Base-by-base conservation (phyloP, 2,113 vertebrate species). In the Actenoides hombroni region DNA sequence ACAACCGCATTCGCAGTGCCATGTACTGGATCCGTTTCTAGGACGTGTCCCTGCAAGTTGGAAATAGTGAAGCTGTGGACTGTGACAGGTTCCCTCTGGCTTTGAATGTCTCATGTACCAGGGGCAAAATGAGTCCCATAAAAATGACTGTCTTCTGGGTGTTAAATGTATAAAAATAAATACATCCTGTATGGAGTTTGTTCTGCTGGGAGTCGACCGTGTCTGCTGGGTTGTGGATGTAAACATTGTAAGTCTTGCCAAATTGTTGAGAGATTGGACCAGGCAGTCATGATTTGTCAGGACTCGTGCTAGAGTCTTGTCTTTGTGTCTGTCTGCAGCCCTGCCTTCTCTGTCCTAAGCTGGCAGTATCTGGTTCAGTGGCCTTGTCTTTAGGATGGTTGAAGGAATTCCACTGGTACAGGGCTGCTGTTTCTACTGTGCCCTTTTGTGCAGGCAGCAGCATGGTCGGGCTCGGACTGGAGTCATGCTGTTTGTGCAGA, bases 1-100 rank as follows among this genome's bases (percentile, higher is more conserved):
- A 99, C 98, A 99, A 99, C 98, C 98, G 99, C 96, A 97, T 99
- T 97, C 99, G 99, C 83, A 99, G 99, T 11, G 97, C 93, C 95
- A 99, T 99, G 99, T 99, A 99, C 98, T 99, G 99, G 99, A 94
- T 99, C 83, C 98, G 99, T 70, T 98, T 99, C 96, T 99, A 99
- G 96, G 73, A 88, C 9, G 2, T 46, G 69, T 46, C 56, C 78
- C 85, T 86, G 73, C 76, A 67, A 64, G 56, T 16, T 65, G 86
- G 88, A 92, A 60, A 12, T 31, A 8, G 28, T 11, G 69, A 57
- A 83, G 46, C 65, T 83, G 73, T 87, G 94, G 74, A 51, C 80
- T 79, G 37, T 92, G 79, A 28, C 44, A 65, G 10, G 29, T 71
- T 94, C 60, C 59, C 14, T 80, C 78, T 85, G 95, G 33, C 71